These are phyloP conservation scores for Gallinago paraguaiae DNA, from an alignment of 2,113 vertebrate species.

Conservation along the genomic window DNA sequence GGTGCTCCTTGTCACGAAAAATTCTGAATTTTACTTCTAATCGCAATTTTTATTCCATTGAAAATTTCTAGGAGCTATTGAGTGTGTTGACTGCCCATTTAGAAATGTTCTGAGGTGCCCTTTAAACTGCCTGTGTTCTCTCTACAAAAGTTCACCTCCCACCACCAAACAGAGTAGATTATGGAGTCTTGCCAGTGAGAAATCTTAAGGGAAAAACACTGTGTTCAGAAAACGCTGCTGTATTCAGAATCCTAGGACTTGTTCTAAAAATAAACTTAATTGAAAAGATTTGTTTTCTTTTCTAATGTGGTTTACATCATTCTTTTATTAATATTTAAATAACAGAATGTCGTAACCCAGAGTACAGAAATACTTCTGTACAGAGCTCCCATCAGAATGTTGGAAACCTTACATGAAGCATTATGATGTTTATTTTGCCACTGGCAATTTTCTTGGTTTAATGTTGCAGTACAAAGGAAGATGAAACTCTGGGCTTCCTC, in stretches of 20 bases:
- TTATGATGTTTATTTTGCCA: slow-evolving; percentile 53
- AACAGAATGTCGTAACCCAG: slow-evolving; percentile 23
- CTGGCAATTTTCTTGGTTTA: slow-evolving; percentile 43
- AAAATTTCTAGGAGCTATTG: not conserved
- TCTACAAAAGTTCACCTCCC: slow-evolving; percentile 39
- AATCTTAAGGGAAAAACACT: slow-evolving; percentile 57
- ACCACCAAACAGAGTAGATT: not conserved
- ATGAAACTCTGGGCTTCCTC: slow-evolving; percentile 10
- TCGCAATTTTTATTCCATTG: not conserved
- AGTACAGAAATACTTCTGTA: slow-evolving; percentile 58
- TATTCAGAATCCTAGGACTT: slow-evolving; percentile 49
- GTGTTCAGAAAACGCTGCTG: slow-evolving; percentile 56
- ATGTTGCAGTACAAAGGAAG: slow-evolving; percentile 2
- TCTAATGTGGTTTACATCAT: slow-evolving; percentile 65
- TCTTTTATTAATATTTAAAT: slow-evolving; percentile 70
- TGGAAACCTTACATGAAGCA: slow-evolving; percentile 32
- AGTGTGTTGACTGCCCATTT: not conserved
- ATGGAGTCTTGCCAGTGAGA: slow-evolving; percentile 41
- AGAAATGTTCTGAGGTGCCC: not conserved
- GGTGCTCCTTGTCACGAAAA: not conserved
- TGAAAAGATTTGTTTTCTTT: slow-evolving; percentile 68
- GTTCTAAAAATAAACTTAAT: slow-evolving; percentile 72
- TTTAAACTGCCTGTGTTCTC: slow-evolving; percentile 5
- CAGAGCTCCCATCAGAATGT: slow-evolving; percentile 56
- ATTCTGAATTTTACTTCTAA: not conserved